Evolutionary conservation across 2,113 vertebrate genomes (phyloP).

Genomic region (Benitochromis conjunctus): DNA sequence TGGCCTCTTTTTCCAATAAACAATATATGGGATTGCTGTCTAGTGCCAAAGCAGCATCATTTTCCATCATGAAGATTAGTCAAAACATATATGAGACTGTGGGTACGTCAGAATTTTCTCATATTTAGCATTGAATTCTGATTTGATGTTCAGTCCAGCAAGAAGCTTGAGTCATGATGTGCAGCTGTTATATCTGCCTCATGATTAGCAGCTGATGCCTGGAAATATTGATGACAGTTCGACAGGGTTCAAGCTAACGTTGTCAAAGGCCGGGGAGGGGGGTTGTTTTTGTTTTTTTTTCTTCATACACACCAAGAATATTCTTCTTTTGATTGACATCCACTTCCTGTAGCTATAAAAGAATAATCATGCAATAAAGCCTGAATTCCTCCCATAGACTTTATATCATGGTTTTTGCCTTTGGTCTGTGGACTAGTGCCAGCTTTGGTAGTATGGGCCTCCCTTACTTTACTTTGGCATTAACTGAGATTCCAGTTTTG

Average conservation of each 20-base stretch:
- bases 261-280: too few species aligned
- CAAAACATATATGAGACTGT: not conserved
- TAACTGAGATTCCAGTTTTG: not conserved
- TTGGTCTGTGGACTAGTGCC: too few species aligned
- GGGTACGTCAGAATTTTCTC: not conserved
- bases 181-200: not conserved
- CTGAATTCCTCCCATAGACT: not conserved
- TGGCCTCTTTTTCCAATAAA: not conserved
- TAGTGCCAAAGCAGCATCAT: not conserved
- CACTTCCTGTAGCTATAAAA: not conserved
- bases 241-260: not conserved
- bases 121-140: not conserved
- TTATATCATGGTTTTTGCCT: not conserved
- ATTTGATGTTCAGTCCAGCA: not conserved
- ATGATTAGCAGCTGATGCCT: not conserved
- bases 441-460: not conserved
- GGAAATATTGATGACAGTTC: not conserved
- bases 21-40: not conserved
- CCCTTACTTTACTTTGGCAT: not conserved
- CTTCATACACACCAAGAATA: not conserved
- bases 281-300: too few species aligned
- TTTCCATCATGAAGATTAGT: not conserved
- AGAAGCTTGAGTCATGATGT: not conserved
- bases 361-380: not conserved
- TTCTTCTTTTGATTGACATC: not conserved